Conservation (phyloP, 2,888 invertebrate genomes). For the Steinernema scapterisci region DNA sequence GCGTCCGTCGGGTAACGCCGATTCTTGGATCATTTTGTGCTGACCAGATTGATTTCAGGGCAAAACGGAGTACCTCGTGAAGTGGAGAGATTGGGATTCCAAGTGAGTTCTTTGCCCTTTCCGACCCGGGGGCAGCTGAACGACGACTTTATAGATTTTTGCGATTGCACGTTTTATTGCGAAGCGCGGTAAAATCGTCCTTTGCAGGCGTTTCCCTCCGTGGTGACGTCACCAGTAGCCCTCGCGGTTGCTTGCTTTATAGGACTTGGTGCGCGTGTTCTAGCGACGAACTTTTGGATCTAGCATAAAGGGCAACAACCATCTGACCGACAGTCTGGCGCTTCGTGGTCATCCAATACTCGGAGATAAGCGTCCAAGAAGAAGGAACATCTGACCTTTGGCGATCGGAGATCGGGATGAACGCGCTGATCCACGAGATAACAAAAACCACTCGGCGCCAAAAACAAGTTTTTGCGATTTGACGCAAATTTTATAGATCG, state of each 20-base stretch:
- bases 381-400: not conserved
- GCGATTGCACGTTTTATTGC: not conserved
- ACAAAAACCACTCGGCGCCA: too few relatives aligned
- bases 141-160: not conserved
- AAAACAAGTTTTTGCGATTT: too few relatives aligned
- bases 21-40: not conserved
- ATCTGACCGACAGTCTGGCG: too few relatives aligned
- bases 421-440: too few relatives aligned
- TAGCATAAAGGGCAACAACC: not conserved
- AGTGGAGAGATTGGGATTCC: slow-evolving; percentile 54
- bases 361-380: too few relatives aligned
- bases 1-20: slow-evolving; percentile 31
- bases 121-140: not conserved
- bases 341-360: not conserved
- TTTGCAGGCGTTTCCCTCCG: not conserved
- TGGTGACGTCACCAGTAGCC: slow-evolving; percentile 5
- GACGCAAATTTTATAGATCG: too few relatives aligned
- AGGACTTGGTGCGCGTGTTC: not conserved
- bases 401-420: not conserved
- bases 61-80: slow-evolving; percentile 48
- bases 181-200: slow-evolving; percentile 11
- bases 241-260: too few relatives aligned
- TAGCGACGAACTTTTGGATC: not conserved
- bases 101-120: slow-evolving; percentile 37
- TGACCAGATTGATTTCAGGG: slow-evolving; percentile 40